These are phyloP conservation scores for Vulpes ferrilata DNA, from an alignment of 2,113 vertebrate species.

Conservation along the genomic window DNA sequence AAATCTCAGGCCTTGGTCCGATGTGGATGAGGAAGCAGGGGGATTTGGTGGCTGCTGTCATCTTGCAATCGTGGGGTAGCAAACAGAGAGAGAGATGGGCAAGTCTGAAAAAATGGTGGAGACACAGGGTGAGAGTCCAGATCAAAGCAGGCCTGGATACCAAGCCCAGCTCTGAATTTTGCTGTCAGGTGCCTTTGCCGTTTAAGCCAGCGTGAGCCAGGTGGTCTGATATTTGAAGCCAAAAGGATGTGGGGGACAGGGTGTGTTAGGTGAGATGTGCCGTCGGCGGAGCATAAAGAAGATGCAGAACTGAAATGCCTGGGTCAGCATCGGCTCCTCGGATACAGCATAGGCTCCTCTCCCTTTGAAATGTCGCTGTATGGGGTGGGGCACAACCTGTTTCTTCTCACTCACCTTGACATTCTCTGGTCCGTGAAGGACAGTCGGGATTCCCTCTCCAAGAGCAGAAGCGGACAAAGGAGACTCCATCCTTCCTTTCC, in stretches of 20 bases:
- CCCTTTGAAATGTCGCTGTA: rapidly evolving
- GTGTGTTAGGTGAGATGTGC: rapidly evolving
- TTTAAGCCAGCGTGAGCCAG: not conserved
- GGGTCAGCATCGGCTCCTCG: not conserved
- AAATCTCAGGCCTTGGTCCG: rapidly evolving
- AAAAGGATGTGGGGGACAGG: rapidly evolving
- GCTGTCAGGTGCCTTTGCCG: not conserved
- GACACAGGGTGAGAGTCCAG: not conserved
- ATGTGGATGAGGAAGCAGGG: not conserved
- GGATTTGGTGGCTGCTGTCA: not conserved
- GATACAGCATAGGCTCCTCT: too few species aligned
- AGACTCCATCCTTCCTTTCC: rapidly evolving
- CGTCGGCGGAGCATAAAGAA: rapidly evolving
- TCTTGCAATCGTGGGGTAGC: rapidly evolving
- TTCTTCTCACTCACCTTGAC: too few species aligned
- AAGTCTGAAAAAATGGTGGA: not conserved
- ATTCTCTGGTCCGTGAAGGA: not conserved
- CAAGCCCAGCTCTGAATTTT: not conserved
- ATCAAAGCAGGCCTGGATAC: rapidly evolving
- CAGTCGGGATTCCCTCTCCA: not conserved
- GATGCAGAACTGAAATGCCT: rapidly evolving
- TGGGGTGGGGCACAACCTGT: rapidly evolving
- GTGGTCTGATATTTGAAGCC: not conserved
- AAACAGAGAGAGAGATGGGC: rapidly evolving
- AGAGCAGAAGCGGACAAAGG: not conserved